Percentiles rank a stretch among this genome's conserved stretches.
phyloP scores from a whole-genome alignment of 2,113 vertebrate genomes.

The Notiomystis cincta region DNA sequence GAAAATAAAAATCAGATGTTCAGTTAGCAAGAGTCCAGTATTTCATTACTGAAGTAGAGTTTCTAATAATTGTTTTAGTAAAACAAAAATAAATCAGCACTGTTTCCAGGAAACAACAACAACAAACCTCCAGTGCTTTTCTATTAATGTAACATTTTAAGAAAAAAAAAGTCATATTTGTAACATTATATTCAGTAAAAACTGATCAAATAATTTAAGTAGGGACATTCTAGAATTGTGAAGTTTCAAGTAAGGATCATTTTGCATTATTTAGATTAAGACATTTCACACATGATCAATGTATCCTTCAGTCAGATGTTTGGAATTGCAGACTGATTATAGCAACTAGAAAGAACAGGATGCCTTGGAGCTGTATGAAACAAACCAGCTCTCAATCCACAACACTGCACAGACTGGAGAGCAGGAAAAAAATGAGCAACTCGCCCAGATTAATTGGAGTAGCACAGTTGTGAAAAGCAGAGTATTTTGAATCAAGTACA shows the following conservation, averaged over 20 bases:
- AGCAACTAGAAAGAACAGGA: background rate
- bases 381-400: background rate
- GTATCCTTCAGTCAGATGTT: background rate
- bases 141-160: background rate
- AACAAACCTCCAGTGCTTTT: background rate
- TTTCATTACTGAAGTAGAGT: background rate
- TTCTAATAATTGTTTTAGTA: background rate
- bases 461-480: background rate
- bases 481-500: background rate
- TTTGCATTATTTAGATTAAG: background rate
- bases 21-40: background rate
- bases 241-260: background rate
- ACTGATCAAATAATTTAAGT: background rate
- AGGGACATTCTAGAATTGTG: background rate
- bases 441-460: background rate
- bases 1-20: background rate
- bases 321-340: background rate
- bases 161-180: background rate
- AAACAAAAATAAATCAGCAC: background rate
- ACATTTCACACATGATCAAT: background rate
- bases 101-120: background rate
- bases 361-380: background rate
- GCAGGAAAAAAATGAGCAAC: background rate
- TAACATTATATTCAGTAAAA: background rate
- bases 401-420: background rate